These are phyloP conservation scores for Panagrolaimus sp. DNA, from an alignment of 1,140 invertebrate species.

Conservation along the genomic window DNA sequence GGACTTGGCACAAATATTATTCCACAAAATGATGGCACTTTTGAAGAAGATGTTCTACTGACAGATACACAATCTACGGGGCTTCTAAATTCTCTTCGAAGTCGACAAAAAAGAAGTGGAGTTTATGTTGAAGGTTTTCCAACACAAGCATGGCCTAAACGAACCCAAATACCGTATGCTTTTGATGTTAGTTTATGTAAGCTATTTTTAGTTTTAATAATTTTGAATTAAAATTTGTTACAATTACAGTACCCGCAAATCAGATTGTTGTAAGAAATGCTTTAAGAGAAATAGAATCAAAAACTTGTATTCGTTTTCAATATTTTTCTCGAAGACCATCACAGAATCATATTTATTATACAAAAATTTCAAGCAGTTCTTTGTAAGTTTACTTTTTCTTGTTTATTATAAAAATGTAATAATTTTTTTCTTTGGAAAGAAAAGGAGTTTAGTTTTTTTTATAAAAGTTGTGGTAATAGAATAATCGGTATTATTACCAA, in stretches of 20 bases:
- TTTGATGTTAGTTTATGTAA: slow-evolving; percentile 39
- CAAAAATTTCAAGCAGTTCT: slow-evolving; percentile 44
- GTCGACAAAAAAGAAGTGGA: not conserved
- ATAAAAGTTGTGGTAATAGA: no score
- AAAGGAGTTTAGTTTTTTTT: no score
- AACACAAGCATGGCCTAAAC: slow-evolving; percentile 31
- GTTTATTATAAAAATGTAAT: not conserved
- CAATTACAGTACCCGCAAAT: slow-evolving; percentile 24
- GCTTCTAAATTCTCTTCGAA: slow-evolving; percentile 26
- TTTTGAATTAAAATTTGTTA: no score
- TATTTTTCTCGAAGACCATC: slow-evolving; percentile 24
- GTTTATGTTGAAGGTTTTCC: slow-evolving; percentile 33
- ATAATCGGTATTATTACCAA: no score
- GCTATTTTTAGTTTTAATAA: not conserved
- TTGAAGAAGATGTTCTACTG: slow-evolving; percentile 43
- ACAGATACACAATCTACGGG: slow-evolving; percentile 36
- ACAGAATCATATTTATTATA: slow-evolving; percentile 39
- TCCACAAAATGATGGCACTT: slow-evolving; percentile 44
- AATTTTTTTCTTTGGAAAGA: not conserved
- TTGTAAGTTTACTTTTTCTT: slow-evolving; percentile 34
- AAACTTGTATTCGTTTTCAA: slow-evolving; percentile 45
- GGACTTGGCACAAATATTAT: not conserved
- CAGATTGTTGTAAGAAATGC: slow-evolving; percentile 30
- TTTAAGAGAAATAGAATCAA: slow-evolving; percentile 25
- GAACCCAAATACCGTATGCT: slow-evolving; percentile 36